These are phyloP conservation scores for Xenotilapia flavipinnis DNA, from an alignment of 2,113 vertebrate species.

Conservation along the genomic window DNA sequence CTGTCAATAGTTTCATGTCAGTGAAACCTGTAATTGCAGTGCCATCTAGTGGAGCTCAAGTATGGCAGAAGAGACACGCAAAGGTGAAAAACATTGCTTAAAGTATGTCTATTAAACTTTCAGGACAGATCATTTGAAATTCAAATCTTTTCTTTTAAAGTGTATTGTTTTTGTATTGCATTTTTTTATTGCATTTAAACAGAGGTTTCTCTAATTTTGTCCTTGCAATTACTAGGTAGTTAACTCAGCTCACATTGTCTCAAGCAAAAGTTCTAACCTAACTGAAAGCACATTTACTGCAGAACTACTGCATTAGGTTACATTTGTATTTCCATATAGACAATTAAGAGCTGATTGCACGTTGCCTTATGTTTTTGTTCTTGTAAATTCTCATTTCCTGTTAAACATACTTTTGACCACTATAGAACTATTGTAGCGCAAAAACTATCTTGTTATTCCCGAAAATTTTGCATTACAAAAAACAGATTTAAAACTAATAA, in stretches of 20 bases:
- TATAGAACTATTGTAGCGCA: no score
- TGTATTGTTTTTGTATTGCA: background rate
- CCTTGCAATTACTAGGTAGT: background rate
- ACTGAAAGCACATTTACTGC: background rate
- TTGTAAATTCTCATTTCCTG: background rate
- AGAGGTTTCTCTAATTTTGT: background rate
- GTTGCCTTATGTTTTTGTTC: background rate
- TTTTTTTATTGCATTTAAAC: background rate
- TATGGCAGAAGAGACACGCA: background rate
- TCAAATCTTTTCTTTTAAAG: background rate
- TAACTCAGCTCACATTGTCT: background rate
- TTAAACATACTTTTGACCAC: no score
- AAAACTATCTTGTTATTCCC: background rate
- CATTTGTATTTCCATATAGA: background rate
- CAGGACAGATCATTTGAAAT: background rate
- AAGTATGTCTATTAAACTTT: background rate
- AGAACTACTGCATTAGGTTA: background rate
- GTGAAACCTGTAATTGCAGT: background rate
- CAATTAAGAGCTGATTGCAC: background rate
- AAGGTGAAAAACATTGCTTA: background rate
- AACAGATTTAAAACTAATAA: background rate
- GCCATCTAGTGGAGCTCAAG: background rate
- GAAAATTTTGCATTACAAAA: rapidly evolving
- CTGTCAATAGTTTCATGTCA: background rate
- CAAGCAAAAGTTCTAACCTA: background rate